Evolutionary conservation across 2,113 vertebrate genomes (phyloP).

Genomic region (Oreochromis tanganicae): DNA sequence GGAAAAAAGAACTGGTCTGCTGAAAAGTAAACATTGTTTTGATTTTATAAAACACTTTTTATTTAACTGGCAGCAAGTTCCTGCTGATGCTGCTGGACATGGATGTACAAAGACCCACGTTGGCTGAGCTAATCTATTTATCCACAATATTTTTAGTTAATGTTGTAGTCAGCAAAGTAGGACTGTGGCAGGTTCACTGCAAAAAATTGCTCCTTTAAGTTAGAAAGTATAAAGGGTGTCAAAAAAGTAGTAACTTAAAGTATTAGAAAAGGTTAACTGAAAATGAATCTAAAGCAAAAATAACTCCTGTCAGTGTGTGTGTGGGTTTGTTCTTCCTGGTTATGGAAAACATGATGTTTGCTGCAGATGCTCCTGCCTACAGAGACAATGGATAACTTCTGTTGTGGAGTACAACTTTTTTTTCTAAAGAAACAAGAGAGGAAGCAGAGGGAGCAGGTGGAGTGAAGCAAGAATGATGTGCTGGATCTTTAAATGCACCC

Average conservation of each 20-base stretch:
- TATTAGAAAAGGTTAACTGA: background rate
- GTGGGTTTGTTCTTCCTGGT: background rate
- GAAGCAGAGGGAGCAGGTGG: background rate
- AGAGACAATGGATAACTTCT: background rate
- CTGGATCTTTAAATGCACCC: background rate
- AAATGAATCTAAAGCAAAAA: background rate
- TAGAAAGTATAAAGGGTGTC: background rate
- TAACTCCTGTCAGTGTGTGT: background rate
- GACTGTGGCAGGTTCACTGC: background rate
- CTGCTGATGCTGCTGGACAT: background rate
- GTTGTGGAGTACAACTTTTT: background rate
- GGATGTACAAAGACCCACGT: accelerated
- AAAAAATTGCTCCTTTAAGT: background rate
- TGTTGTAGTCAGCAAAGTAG: background rate
- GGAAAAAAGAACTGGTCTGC: background rate
- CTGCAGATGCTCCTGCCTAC: background rate
- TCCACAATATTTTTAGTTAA: background rate
- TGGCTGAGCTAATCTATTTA: background rate
- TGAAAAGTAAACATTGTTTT: background rate
- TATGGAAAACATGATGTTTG: background rate
- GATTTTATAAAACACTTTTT: background rate
- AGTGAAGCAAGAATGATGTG: background rate
- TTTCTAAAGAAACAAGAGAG: background rate
- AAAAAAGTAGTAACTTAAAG: background rate
- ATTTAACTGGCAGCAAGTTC: background rate